Evolutionary conservation across 2,888 invertebrate genomes (phyloP).

Genomic region (Lithosia quadra): DNA sequence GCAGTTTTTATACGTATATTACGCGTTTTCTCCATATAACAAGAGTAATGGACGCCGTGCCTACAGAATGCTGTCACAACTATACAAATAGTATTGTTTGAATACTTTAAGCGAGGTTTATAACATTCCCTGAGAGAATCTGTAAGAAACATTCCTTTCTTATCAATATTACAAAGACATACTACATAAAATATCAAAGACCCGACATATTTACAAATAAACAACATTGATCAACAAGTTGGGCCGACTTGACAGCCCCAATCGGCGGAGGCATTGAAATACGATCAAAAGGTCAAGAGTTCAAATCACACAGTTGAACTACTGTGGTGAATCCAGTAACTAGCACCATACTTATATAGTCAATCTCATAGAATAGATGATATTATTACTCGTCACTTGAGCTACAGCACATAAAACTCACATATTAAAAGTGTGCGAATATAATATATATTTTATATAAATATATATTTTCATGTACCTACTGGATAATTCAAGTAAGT

Average conservation of each 20-base stretch:
- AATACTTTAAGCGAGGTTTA: too few relatives aligned
- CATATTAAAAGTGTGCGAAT: too few relatives aligned
- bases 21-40: too few relatives aligned
- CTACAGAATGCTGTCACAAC: too few relatives aligned
- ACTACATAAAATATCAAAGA: background rate
- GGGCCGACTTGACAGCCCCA: conserved; percentile 7
- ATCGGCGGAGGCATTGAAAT: conserved; percentile 14
- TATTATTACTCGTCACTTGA: too few relatives aligned
- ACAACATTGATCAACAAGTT: conserved; percentile 22
- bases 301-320: conserved; percentile 20
- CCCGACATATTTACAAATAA: background rate
- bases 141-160: background rate
- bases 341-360: background rate
- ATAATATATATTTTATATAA: too few relatives aligned
- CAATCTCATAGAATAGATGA: too few relatives aligned
- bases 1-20: too few relatives aligned
- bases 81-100: too few relatives aligned
- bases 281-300: conserved; percentile 21
- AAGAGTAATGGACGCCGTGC: too few relatives aligned
- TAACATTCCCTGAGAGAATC: background rate
- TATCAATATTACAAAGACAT: background rate
- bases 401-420: background rate
- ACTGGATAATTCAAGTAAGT: background rate
- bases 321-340: conserved; percentile 8
- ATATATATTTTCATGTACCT: too few relatives aligned